Evolutionary conservation across 2,888 invertebrate genomes (phyloP), one percentile per base, ranked within the genome.

Genomic region (Conistra vaccinii): DNA sequence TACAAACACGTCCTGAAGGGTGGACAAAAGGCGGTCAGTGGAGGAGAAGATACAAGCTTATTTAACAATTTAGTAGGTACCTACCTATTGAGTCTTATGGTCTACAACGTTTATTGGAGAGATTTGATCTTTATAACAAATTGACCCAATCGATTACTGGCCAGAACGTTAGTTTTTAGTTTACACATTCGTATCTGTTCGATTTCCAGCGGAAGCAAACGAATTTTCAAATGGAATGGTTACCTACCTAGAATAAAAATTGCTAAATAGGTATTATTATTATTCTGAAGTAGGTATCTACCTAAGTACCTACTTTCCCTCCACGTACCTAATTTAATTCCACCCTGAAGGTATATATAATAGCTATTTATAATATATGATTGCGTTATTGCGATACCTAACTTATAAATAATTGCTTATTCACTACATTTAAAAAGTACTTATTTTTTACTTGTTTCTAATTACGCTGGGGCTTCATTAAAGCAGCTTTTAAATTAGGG

Each of bases 401-500:
- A 58, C 12, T 23, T 32, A 71, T 42, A 70, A 55, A 45, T 45
- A 55, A 45, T 45, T 55, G 26, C 32, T 57, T 72, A 57, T 73
- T 39, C 12, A 48, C 32, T 57, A 35, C 29, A 58, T 71, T 57
- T 26, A 3, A 1, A 42, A 42, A 67, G 26, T 51, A 10, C 6
- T 23, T 29, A 29, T 29, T 26, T 71, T 69, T 70, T n/a, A n/a
- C 12, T 55, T 20, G 20, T 32, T 71, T 26, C 26, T 35, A 48
- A 7, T 23, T 48, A 48, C 14, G 29, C 35, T 58, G 73, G 73
- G 55, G 23, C 23, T 57, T 35, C 45, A 72, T 35, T 45, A 32
- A 35, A 9, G 53, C 70, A 29, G 23, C 23, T 35, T 39, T 69
- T 26, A 42, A 45, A 45, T 45, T n/a, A 32, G 42, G 42, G n/a